Base-by-base conservation (phyloP, 2,113 vertebrate genomes). In the Cephalopterus ornatus region DNA sequence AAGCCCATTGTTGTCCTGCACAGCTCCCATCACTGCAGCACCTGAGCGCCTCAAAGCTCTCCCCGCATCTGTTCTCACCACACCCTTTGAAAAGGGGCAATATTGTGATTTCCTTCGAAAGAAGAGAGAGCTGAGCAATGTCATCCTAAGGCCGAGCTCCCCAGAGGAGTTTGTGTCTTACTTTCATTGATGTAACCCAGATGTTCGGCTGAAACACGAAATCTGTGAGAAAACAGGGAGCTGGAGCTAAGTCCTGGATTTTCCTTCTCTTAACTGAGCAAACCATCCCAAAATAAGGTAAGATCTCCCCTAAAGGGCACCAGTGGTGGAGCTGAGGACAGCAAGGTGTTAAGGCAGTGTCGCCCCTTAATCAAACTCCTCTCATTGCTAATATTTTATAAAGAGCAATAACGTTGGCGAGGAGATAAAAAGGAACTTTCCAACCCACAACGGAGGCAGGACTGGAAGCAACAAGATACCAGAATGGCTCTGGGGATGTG, bases 341-440 rank as follows among this genome's bases (percentile, higher is more conserved):
- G 23, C 39, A 82, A 11, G 9, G 17, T 2, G 0, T 14, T 23
- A 41, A 49, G 27, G 27, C 19, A 67, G 23, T 3, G 0, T 2
- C 24, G 27, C 11, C 49, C 26, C 37, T 55, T 9, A 14, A 20
- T 26, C 52, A 42, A 46, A 50, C 59, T 47, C 67, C 22, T 65
- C 72, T 56, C 15, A 4, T 37, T 3, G 8, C 18, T 70, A 24
- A 14, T 24, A 27, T 62, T 76, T 67, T 35, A 23, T 17, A 42
- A 30, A 67, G 30, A 58, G 26, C 35, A 67, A 17, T 32, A 49
- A 26, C 6, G 4, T 1, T 26, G 16, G 8, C 20, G 20, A 35
- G 56, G 12, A 62, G 14, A 59, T 41, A 59, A 85, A 70, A 82
- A 82, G 14, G 66, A 86, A 44, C 62, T 39, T 59, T 35, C 53